Conservation (phyloP, 2,888 invertebrate genomes). For the Drosophila meridionalis region DNA sequence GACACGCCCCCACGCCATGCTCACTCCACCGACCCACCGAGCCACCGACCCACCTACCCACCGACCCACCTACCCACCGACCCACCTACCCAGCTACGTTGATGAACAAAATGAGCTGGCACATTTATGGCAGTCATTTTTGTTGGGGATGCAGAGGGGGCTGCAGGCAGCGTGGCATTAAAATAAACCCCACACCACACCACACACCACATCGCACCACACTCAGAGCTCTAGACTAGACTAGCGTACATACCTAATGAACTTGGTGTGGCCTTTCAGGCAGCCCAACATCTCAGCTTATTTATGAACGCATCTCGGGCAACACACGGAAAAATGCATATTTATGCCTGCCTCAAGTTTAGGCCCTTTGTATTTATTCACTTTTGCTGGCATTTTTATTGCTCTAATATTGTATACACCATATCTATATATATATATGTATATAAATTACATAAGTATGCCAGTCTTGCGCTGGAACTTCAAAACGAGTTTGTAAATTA, state of each 20-base stretch:
- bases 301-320: conserved; percentile 58
- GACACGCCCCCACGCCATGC: not conserved
- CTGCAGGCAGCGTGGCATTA: conserved; percentile 54
- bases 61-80: not conserved
- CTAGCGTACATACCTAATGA: conserved; percentile 75
- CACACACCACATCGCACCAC: conserved; percentile 17
- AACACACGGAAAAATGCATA: conserved; percentile 65
- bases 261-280: conserved; percentile 59
- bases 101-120: conserved; percentile 70
- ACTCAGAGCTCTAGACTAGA: conserved; percentile 32
- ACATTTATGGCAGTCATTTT: conserved; percentile 79
- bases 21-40: not conserved
- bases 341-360: conserved; percentile 62
- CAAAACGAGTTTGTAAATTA: conserved; percentile 59
- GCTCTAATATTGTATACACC: conserved; percentile 24
- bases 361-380: conserved; percentile 55
- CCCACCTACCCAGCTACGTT: not conserved
- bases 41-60: not conserved
- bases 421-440: not conserved
- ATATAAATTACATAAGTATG: conserved; percentile 27
- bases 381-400: conserved; percentile 65
- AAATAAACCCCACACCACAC: conserved; percentile 43
- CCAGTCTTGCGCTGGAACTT: conserved; percentile 40
- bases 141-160: conserved; percentile 30
- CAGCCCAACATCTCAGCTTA: conserved; percentile 38